Base-by-base conservation (phyloP, 2,797 vertebrate species). In the Aldrovandia affinis region DNA sequence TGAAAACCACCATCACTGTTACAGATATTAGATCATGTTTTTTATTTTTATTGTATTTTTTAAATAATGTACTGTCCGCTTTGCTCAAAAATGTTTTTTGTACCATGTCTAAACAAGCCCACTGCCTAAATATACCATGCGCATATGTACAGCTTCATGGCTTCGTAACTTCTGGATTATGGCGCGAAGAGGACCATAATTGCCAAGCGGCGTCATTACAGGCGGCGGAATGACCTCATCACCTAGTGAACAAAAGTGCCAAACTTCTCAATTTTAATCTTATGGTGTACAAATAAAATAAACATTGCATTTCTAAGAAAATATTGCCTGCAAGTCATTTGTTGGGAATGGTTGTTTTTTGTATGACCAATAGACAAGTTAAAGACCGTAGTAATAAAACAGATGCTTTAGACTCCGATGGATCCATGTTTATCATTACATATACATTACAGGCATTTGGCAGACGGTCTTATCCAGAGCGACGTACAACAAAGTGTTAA, bases 21-120 rank as follows among this genome's bases (percentile, higher is more conserved):
- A n/a, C n/a, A n/a, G n/a, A n/a, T n/a, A 12, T 39, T 25, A 77
- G n/a, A 77, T 77, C 8, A n/a, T 47, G 18, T 77, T 47, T 77
- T 77, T 77, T 75, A 42, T 36, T 63, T 63, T 63, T 68, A 68
- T 36, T 36, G 33, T 39, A 47, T 77, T 77, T 77, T 77, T 65
- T 12, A 25, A 77, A 47, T 47, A 28, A n/a, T 25, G 42, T 77
- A 77, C 22, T 75, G 70, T 75, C 30, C 47, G 39, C 39, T n/a
- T 77, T 77, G 73, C 39, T 47, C 22, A n/a, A 12, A 77, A 77
- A 47, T 20, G 22, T 42, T 77, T 25, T 77, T 77, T 77, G 73
- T 77, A 77, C 9, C 6, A 25, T 12, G 25, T 77, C 5, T 47
- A 47, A 44, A 20, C 3, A 3, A 70, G 18, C 33, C 0, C 68